Percentiles rank a stretch among this genome's conserved stretches.
Conservation (phyloP, 2,797 vertebrate genomes). For the Potorous gilbertii region DNA sequence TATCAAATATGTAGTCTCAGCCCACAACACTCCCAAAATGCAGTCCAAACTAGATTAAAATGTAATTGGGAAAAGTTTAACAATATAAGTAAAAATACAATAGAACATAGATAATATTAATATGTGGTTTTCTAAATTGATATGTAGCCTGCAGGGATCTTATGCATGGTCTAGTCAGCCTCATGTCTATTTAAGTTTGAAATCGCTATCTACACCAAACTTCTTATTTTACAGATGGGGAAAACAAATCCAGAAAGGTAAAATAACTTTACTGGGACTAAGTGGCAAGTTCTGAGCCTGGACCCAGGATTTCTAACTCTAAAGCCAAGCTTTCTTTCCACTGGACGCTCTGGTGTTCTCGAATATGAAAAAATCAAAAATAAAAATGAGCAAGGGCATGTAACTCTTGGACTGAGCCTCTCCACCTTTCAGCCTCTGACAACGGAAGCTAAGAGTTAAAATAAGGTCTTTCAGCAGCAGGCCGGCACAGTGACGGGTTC, state of each 20-base stretch:
- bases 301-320: slow-evolving; percentile 4
- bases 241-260: slow-evolving; percentile 22
- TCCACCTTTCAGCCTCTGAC: neutral
- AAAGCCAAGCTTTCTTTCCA: neutral
- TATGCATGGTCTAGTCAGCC: neutral
- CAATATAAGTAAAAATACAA: neutral
- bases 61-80: neutral
- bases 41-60: neutral
- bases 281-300: neutral
- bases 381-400: neutral
- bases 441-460: neutral
- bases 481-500: neutral
- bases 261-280: slow-evolving; percentile 7
- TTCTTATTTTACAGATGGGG: neutral
- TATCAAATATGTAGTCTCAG: neutral
- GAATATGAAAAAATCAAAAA: neutral
- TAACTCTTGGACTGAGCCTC: neutral
- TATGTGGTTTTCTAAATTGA: neutral
- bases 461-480: neutral
- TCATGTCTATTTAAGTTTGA: neutral
- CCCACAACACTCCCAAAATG: neutral
- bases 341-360: neutral
- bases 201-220: neutral
- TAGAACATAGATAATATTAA: neutral
- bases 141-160: neutral